These are phyloP conservation scores for Drosophila azteca DNA, from an alignment of 1,140 invertebrate genomes.

Conservation along the genomic window DNA sequence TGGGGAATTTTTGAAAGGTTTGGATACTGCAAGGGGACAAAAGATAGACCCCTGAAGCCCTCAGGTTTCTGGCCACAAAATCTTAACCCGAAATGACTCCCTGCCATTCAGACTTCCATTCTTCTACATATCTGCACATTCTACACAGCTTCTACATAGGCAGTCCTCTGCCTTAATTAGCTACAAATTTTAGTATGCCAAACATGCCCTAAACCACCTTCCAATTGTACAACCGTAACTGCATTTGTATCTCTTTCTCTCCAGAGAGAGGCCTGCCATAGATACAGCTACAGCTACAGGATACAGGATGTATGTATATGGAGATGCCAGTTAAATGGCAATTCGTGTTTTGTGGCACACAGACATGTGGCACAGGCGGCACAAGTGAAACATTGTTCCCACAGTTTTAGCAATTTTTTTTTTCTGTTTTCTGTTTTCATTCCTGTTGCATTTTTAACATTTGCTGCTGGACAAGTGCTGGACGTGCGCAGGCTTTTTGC, in stretches of 20 bases:
- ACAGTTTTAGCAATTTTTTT: constrained; percentile 65
- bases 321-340: constrained; percentile 62
- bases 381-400: constrained; percentile 48
- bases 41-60: too few relatives aligned
- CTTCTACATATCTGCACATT: too few relatives aligned
- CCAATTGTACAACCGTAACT: constrained; percentile 10
- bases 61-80: too few relatives aligned
- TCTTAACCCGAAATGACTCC: neutral
- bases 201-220: constrained; percentile 27
- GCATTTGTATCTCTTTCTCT: constrained; percentile 40
- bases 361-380: neutral
- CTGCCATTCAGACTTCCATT: neutral
- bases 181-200: constrained; percentile 60
- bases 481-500: constrained; percentile 52
- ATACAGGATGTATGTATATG: constrained; percentile 32
- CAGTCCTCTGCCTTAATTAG: constrained; percentile 54
- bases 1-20: too few relatives aligned
- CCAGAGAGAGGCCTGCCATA: constrained; percentile 23
- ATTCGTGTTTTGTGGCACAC: constrained; percentile 65
- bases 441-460: constrained; percentile 58
- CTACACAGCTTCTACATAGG: too few relatives aligned
- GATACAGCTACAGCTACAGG: constrained; percentile 16
- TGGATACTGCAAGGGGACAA: too few relatives aligned
- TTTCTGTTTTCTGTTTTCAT: constrained; percentile 53
- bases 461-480: constrained; percentile 47